phyloP scores from a whole-genome alignment of 2,113 vertebrate species.

The Tympanuchus pallidicinctus region DNA sequence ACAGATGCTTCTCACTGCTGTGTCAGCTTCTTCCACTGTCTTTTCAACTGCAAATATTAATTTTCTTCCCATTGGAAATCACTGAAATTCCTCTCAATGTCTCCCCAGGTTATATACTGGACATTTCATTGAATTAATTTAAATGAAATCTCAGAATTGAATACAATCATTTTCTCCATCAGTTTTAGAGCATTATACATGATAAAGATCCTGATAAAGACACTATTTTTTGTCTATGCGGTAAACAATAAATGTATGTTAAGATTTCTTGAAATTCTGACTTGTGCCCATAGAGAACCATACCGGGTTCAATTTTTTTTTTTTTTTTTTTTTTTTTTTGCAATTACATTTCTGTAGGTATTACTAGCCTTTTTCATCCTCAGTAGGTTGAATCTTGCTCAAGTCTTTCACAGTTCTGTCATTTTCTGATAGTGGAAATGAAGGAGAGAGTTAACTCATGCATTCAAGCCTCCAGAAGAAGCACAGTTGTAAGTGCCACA shows the following conservation, averaged over 20 bases:
- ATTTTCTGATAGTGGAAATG: neutral
- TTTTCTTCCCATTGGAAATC: neutral
- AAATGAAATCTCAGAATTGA: neutral
- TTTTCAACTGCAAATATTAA: neutral
- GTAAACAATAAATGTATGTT: neutral
- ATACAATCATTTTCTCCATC: neutral
- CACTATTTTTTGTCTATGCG: neutral
- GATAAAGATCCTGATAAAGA: neutral
- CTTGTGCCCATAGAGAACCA: neutral
- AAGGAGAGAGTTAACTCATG: neutral
- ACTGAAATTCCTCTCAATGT: neutral
- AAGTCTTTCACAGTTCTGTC: neutral
- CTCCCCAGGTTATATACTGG: neutral
- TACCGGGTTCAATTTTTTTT: fast-evolving
- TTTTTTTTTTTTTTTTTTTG: neutral
- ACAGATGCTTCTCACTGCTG: conserved; percentile 24
- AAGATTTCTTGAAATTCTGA: neutral
- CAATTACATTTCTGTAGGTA: neutral
- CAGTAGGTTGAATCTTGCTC: neutral
- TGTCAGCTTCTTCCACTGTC: neutral
- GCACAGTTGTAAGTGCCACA: neutral
- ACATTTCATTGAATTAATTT: neutral
- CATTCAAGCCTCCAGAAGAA: neutral
- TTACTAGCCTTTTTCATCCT: neutral
- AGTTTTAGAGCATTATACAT: neutral